A percentile compares a stretch with the other conserved stretches of the same genome.
These are phyloP conservation scores for Gorsachius goisagi DNA, from an alignment of 2,113 vertebrate genomes.

Conservation along the genomic window DNA sequence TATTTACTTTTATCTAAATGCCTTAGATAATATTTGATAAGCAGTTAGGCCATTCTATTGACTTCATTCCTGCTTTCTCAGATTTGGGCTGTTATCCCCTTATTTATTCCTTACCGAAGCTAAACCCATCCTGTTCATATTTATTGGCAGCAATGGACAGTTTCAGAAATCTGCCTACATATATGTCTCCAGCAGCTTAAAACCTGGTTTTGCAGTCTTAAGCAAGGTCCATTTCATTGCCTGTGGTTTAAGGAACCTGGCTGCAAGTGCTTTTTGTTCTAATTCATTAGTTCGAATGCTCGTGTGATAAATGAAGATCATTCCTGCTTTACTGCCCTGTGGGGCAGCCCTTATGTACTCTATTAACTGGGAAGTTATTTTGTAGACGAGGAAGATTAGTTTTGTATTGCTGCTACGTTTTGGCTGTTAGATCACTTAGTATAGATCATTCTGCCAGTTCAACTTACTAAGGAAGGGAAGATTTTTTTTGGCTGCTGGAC, in stretches of 20 bases:
- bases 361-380: constrained; percentile 5
- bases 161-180: not conserved
- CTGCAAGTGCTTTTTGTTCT: not conserved
- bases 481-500: not conserved
- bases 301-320: not conserved
- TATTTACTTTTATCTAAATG: not conserved
- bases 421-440: constrained; percentile 21
- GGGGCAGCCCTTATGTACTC: not conserved
- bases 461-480: not conserved
- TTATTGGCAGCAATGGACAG: not conserved
- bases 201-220: not conserved
- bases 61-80: not conserved
- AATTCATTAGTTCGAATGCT: not conserved
- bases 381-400: not conserved
- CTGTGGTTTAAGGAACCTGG: not conserved
- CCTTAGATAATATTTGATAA: not conserved
- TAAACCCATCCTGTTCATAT: not conserved
- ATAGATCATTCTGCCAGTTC: not conserved
- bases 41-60: not conserved
- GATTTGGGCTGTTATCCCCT: not conserved
- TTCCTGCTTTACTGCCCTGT: not conserved
- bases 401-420: not conserved
- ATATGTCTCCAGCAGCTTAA: not conserved
- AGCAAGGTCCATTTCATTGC: not conserved
- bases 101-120: not conserved